Evolutionary conservation across 2,888 invertebrate genomes (phyloP).

Genomic region (Melanostoma mellinum): DNA sequence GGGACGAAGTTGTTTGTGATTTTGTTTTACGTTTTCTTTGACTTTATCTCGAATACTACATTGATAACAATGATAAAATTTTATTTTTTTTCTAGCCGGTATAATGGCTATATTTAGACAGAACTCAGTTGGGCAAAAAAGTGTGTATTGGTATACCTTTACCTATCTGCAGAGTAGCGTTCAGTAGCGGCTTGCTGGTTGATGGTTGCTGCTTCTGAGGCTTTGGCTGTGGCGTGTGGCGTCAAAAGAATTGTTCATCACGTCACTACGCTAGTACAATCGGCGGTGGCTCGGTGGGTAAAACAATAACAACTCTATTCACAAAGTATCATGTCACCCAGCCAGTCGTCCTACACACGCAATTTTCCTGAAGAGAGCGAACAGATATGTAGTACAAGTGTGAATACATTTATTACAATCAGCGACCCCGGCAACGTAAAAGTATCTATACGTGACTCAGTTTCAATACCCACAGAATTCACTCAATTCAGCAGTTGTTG

Average conservation of each 20-base stretch:
- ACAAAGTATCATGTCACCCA: conserved; percentile 8
- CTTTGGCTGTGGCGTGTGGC: conserved; percentile 55
- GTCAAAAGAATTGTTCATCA: conserved; percentile 51
- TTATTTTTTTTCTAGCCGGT: conserved; percentile 20
- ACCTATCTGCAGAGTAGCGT: conserved; percentile 8
- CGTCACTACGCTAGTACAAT: conserved; percentile 32
- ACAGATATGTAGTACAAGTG: conserved; percentile 24
- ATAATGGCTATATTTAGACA: conserved; percentile 36
- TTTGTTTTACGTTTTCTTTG: conserved; percentile 23
- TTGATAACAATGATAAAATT: conserved; percentile 44
- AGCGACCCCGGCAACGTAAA: conserved; percentile 65
- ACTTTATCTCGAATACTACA: conserved; percentile 12
- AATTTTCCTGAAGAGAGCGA: conserved; percentile 31
- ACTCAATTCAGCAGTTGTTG: conserved; percentile 48
- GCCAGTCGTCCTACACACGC: conserved; percentile 58
- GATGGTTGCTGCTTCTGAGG: conserved; percentile 23
- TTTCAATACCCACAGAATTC: conserved; percentile 46
- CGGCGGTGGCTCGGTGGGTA: conserved; percentile 1
- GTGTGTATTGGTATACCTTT: conserved; percentile 3
- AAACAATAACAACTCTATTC: conserved; percentile 28
- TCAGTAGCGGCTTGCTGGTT: conserved; percentile 13
- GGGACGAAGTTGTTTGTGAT: too few relatives aligned
- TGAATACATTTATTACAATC: conserved; percentile 58
- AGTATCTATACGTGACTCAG: conserved; percentile 68
- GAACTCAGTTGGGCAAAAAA: conserved; percentile 14